These are phyloP conservation scores for Pharmacophagus antenor DNA, from an alignment of 2,888 invertebrate species.

Conservation along the genomic window DNA sequence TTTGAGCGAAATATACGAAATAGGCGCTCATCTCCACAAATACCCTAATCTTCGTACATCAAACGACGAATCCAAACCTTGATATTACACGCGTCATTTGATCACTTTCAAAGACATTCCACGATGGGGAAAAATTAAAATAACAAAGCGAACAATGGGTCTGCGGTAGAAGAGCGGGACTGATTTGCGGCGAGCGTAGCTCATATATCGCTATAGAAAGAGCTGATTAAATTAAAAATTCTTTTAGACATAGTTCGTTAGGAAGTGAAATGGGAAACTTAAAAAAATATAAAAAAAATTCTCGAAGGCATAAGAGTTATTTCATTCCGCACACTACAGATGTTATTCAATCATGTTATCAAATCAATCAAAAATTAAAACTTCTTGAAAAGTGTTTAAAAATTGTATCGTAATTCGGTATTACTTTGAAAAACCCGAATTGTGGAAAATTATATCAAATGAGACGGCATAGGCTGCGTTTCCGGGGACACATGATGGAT, in stretches of 20 bases:
- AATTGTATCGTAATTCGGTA: background rate
- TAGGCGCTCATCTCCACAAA: conserved; percentile 55
- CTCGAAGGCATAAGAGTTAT: background rate
- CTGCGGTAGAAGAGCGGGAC: conserved; percentile 41
- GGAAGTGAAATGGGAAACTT: background rate
- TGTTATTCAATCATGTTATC: too few species aligned
- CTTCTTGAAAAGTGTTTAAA: conserved; percentile 1
- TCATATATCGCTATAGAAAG: conserved; percentile 39
- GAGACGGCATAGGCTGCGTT: conserved; percentile 31
- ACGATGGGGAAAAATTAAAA: conserved; percentile 71
- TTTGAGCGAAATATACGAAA: conserved; percentile 64
- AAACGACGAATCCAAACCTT: conserved; percentile 68
- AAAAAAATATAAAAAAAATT: background rate
- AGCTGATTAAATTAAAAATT: conserved; percentile 65
- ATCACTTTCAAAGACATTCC: conserved; percentile 79
- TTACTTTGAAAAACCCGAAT: background rate
- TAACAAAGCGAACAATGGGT: conserved; percentile 67
- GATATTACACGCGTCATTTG: conserved; percentile 79
- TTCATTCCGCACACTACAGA: too few species aligned
- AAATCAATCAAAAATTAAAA: too few species aligned
- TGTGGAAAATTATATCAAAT: conserved; percentile 35
- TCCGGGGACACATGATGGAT: conserved; percentile 70
- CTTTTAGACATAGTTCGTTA: conserved; percentile 39
- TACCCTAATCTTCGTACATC: conserved; percentile 75
- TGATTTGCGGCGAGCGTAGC: conserved; percentile 51